Evolutionary conservation across 2,888 invertebrate genomes (phyloP).

Genomic region (Drosophila falleni): DNA sequence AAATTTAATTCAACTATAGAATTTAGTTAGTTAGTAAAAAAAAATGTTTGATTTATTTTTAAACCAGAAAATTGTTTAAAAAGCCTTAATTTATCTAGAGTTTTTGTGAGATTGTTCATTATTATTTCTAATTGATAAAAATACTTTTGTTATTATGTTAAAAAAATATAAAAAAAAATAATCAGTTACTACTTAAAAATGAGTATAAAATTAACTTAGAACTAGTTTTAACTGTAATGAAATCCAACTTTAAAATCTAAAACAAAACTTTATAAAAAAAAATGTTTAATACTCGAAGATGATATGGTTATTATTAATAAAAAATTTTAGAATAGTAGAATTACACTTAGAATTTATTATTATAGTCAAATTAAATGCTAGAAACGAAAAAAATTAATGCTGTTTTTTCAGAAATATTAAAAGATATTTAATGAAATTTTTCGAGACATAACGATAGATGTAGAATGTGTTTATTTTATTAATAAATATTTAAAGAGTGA

Average conservation of each 20-base stretch:
- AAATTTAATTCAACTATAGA: not conserved
- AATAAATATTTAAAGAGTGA: constrained; percentile 6
- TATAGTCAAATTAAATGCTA: too few relatives aligned
- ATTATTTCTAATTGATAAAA: too few relatives aligned
- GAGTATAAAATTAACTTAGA: not conserved
- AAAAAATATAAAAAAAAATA: not conserved
- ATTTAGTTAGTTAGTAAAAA: not conserved
- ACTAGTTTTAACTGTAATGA: not conserved
- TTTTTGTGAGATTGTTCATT: too few relatives aligned
- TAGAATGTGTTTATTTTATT: not conserved
- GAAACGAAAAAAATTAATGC: too few relatives aligned
- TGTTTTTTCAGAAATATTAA: too few relatives aligned
- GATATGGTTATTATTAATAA: too few relatives aligned
- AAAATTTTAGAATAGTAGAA: too few relatives aligned
- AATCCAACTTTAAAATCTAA: not conserved
- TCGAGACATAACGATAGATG: not conserved
- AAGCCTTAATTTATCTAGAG: too few relatives aligned
- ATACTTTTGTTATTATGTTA: not conserved
- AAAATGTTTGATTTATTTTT: not conserved
- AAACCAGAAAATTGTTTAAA: not conserved
- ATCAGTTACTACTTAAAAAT: not conserved
- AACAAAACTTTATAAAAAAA: too few relatives aligned
- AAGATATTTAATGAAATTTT: too few relatives aligned
- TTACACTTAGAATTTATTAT: too few relatives aligned
- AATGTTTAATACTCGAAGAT: too few relatives aligned